Evolutionary conservation across 2,797 vertebrate species (phyloP).

Genomic region (Fundulus diaphanus): DNA sequence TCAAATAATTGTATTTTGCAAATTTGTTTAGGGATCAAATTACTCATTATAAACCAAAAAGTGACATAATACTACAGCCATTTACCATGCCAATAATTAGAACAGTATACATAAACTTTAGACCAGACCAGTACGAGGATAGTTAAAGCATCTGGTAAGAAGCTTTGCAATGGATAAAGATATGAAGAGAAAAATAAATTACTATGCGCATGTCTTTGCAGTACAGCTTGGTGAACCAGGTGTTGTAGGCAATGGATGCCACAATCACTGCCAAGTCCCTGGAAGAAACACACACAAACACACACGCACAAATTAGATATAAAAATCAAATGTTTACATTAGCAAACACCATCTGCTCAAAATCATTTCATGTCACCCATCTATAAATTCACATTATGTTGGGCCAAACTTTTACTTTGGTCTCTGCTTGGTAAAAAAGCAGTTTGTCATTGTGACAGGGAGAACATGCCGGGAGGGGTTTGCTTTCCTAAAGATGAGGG

Average conservation of each 20-base stretch:
- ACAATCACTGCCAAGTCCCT: slow-evolving; percentile 93
- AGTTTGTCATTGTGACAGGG: slow-evolving; percentile 70
- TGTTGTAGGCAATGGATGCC: slow-evolving; percentile 91
- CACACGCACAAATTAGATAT: slow-evolving; percentile 38
- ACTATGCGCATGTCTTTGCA: slow-evolving; percentile 92
- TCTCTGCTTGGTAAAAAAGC: slow-evolving; percentile 44
- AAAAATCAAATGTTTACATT: slow-evolving; percentile 54
- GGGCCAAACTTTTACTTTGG: slow-evolving; percentile 55
- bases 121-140: neutral
- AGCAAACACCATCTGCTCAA: slow-evolving; percentile 61
- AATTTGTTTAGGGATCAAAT: neutral
- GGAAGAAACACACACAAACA: slow-evolving; percentile 60
- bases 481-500: slow-evolving; percentile 71
- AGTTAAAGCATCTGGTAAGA: slow-evolving; percentile 30
- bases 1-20: neutral
- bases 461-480: slow-evolving; percentile 48
- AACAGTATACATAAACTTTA: neutral
- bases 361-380: slow-evolving; percentile 62
- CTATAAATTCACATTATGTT: slow-evolving; percentile 66
- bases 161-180: slow-evolving; percentile 14
- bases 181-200: slow-evolving; percentile 49
- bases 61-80: neutral
- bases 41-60: neutral
- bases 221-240: slow-evolving; percentile 92
- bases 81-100: neutral